Base-by-base conservation (phyloP, 1,140 invertebrate species). In the Drosophila pallidifrons region DNA sequence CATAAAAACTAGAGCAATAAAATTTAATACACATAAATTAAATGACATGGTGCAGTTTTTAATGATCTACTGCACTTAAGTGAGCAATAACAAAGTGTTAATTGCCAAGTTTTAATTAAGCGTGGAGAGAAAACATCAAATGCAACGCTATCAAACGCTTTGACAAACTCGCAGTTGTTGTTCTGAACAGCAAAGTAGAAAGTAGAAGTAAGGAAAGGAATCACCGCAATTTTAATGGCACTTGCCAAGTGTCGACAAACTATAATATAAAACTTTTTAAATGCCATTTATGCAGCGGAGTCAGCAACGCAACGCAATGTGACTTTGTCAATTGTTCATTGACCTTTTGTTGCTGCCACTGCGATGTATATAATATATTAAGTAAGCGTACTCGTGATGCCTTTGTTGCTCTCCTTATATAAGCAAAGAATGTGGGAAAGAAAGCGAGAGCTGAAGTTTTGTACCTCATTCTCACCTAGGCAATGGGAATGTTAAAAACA, bases 221-320 rank as follows among this genome's bases (percentile, higher is more conserved):
- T 72, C 66, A 57, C 51, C 35, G 54, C 20, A 45, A 45, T 75
- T 81, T 81, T 81, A 81, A 63, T 55, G 82, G 46, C 73, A 76
- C 61, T 87, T 77, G 57, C 35, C 75, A 74, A 73, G 68, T 77
- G 58, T 65, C 28, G 35, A 51, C 68, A 60, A 85, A 85, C 81
- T 81, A 85, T 63, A 74, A 85, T 81, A 55, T n/a, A 77, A 74
- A 87, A 87, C 72, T 82, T 88, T 77, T 77, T 74, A 82, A 82
- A 82, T 77, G 69, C 45, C 77, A 72, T 74, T 85, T 86, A 43
- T 75, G 77, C 45, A 55, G 57, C 16, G 58, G 65, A 64, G 58
- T 43, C 55, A 49, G 54, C 45, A 68, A 63, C 63, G 41, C 59
- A 47, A 28, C 5, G 60, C 52, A 61, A 30, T 47, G 25, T 55